These are phyloP conservation scores for Cerastoderma edule DNA, from an alignment of 2,888 invertebrate species.

Conservation along the genomic window DNA sequence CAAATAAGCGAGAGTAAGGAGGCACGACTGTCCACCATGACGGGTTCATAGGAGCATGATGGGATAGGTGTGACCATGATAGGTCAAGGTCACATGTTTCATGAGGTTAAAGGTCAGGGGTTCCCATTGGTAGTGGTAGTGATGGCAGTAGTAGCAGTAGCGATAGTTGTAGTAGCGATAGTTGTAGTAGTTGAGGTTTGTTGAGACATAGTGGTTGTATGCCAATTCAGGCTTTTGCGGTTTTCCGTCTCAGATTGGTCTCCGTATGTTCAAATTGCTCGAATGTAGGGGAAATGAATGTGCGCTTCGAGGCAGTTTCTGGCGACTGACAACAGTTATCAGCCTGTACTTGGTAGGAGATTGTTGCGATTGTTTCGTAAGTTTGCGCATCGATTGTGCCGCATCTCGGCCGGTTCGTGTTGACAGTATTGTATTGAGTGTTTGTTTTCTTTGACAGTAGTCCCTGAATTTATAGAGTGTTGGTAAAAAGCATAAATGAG, in stretches of 20 bases:
- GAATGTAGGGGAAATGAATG: constrained; percentile 40
- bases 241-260: constrained; percentile 9
- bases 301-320: constrained; percentile 11
- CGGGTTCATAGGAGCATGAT: constrained; percentile 48
- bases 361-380: constrained; percentile 21
- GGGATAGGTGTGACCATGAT: constrained; percentile 53
- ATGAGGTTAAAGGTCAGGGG: constrained; percentile 38
- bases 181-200: too few species aligned
- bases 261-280: constrained; percentile 6
- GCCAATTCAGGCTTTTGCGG: constrained; percentile 21
- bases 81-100: constrained; percentile 39
- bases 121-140: constrained; percentile 28
- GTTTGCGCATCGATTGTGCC: constrained; percentile 19
- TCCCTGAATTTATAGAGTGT: constrained; percentile 55
- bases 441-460: constrained; percentile 48
- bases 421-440: constrained; percentile 39
- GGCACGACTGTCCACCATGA: constrained; percentile 42
- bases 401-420: constrained; percentile 15
- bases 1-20: constrained; percentile 52
- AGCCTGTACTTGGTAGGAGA: constrained; percentile 12
- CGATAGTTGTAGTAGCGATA: too few species aligned
- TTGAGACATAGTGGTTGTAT: too few species aligned
- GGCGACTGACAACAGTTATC: constrained; percentile 37
- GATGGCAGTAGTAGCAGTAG: constrained; percentile 24
- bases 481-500: constrained; percentile 32